Evolutionary conservation across 1,140 invertebrate species (phyloP), one percentile per base, ranked within the genome.

Genomic region (Samia ricini): DNA sequence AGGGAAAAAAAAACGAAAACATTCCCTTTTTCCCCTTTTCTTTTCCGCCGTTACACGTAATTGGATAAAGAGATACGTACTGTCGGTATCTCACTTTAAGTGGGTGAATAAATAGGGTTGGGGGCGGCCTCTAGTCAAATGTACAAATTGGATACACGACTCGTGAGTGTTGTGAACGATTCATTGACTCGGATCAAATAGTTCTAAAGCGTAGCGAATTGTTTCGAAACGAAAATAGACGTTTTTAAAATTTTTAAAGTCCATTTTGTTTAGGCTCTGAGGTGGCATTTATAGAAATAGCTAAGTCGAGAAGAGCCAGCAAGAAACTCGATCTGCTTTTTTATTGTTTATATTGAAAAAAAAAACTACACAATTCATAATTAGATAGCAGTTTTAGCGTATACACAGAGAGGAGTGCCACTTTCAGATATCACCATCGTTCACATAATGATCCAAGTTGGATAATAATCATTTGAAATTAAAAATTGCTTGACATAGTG

Each of bases 61-160:
- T 57, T 57, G 56, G 56, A 57, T 57, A 57, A 57, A 57, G 29
- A 57, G 56, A 57, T 57, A 57, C 56, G 29, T 57, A 57, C 56
- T 26, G n/a, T 36, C 21, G 56, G 56, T 57, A 36, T 15, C 26
- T 57, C 56, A 21, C 26, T 57, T 57, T 57, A 57, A 57, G 56
- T 57, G 56, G 56, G n/a, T 57, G 56, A 57, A 57, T 57, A 57
- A 57, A 29, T 57, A 36, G 56, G 56, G 56, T 57, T 20, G 52
- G 2, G 21, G 18, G 33, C 6, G 19, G 50, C 18, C 19, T 21
- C 55, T 33, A 36, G 55, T 56, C 29, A 29, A 36, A 56, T 56
- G 55, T 36, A 56, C n/a, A 36, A 57, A 57, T 57, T 42, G 56
- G 56, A 15, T 57, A 36, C 29, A 36, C 29, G 8, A 20, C 33